Base-by-base conservation (phyloP, 2,888 invertebrate genomes). In the Exephanes ischioxanthus region DNA sequence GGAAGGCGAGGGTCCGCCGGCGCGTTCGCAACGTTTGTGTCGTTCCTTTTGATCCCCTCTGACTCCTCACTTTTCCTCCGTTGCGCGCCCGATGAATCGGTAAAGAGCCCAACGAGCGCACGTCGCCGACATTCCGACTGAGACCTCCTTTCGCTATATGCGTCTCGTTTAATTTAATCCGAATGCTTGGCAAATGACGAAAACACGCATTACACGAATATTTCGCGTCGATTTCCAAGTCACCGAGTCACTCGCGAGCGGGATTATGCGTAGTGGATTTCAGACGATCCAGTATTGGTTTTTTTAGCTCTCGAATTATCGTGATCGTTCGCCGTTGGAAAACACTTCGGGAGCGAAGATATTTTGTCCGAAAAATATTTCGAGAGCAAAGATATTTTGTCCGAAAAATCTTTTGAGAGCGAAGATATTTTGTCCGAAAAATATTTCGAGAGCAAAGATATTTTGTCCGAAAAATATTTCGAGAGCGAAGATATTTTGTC, bases 1-100 rank as follows among this genome's bases (percentile, higher is more conserved):
- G 92, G 92, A 91, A 92, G 90, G 89, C 90, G 90, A 89, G 89
- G 89, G 89, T 77, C 89, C 89, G 87, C 82, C 87, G 88, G 88
- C 87, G 53, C 53, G 68, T 80, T 83, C 80, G 80, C 63, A 73
- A 76, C 72, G 83, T 83, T 83, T 83, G 45, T 86, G 87, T 86
- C 90, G 89, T 90, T 88, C 84, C 90, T 85, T 92, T 92, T 92
- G 91, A 92, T 90, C 91, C 89, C 85, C 82, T 66, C 78, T 78
- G 80, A n/a, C 55, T 41, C 51, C 71, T 53, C 33, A 5, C 41
- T 78, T 61, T 76, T 67, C 48, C 48, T 26, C 19, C 33, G 37
- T 45, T 37, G 61, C 41, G 5, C 22, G 7, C 83, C 41, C 63
- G 78, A 82, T 76, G 71, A 79, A 86, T 78, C 87, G 72, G 73